These are phyloP conservation scores for Papilio helenus DNA, from an alignment of 1,140 invertebrate species.

Conservation along the genomic window DNA sequence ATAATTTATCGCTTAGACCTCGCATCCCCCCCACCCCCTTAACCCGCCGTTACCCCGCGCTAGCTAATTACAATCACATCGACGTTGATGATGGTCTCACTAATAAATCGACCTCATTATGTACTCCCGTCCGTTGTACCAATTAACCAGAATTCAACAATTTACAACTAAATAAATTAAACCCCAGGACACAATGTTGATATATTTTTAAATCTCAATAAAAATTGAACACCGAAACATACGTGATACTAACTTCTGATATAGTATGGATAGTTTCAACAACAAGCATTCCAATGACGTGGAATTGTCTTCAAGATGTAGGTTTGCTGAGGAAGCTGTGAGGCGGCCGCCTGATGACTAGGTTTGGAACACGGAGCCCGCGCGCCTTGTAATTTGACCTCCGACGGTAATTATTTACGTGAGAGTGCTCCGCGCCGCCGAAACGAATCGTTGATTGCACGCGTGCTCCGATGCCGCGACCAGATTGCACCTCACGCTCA, in stretches of 20 bases:
- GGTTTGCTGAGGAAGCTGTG: conserved; percentile 72
- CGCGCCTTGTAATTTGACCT: conserved; percentile 80
- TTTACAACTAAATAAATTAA: conserved; percentile 1
- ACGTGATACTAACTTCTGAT: not conserved
- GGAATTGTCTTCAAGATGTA: conserved; percentile 41
- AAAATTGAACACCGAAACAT: not conserved
- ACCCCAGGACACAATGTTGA: not conserved
- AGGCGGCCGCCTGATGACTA: conserved; percentile 46
- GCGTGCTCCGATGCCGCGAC: conserved; percentile 45
- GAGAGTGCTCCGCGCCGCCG: conserved; percentile 65
- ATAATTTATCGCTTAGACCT: conserved; percentile 77
- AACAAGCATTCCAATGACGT: not conserved
- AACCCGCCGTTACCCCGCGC: conserved; percentile 44
- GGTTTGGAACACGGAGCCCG: conserved; percentile 41
- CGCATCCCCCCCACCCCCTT: not conserved
- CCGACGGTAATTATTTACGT: conserved; percentile 80
- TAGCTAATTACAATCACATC: conserved; percentile 76
- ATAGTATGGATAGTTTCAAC: not conserved
- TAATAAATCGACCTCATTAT: conserved; percentile 42
- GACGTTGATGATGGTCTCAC: conserved; percentile 58
- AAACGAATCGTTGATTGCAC: conserved; percentile 39
- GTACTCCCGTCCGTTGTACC: not conserved
- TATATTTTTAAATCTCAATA: too few species aligned
- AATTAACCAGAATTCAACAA: conserved; percentile 23
- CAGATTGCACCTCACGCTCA: conserved; percentile 67